Evolutionary conservation across 23 tunicate species (phyloP).

Genomic region (Trididemnum clinides): DNA sequence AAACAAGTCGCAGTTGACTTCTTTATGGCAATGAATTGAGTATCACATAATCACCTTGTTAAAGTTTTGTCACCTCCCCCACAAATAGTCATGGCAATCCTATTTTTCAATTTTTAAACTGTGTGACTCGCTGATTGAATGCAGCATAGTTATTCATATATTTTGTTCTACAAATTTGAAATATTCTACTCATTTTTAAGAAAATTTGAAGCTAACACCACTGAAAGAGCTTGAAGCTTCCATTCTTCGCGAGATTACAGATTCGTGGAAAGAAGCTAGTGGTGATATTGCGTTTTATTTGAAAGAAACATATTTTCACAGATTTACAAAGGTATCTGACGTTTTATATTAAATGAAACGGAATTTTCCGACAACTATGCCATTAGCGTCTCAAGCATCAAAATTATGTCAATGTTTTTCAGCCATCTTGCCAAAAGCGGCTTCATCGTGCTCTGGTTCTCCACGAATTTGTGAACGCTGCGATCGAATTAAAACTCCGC

Average conservation of each 20-base stretch:
- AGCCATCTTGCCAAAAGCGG: constrained; percentile 58
- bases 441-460: constrained; percentile 53
- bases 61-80: too few relatives aligned
- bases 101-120: too few relatives aligned
- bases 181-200: too few relatives aligned
- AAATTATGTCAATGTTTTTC: not conserved
- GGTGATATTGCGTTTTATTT: constrained; percentile 48
- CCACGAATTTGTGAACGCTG: constrained; percentile 58
- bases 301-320: constrained; percentile 42
- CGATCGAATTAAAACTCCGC: constrained; percentile 42
- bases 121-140: too few relatives aligned
- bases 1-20: too few relatives aligned
- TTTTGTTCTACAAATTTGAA: too few relatives aligned
- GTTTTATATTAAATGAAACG: not conserved
- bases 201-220: constrained; percentile 23
- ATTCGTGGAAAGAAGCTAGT: constrained; percentile 68
- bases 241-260: constrained; percentile 39
- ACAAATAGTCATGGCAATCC: too few relatives aligned
- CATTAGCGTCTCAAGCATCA: not conserved
- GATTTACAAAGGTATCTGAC: constrained; percentile 55
- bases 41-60: too few relatives aligned
- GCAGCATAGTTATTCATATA: too few relatives aligned
- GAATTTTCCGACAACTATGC: not conserved
- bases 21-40: too few relatives aligned
- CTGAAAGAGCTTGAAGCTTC: constrained; percentile 52